Base-by-base conservation (phyloP, 2,797 vertebrate species). In the Rhinophrynus dorsalis region DNA sequence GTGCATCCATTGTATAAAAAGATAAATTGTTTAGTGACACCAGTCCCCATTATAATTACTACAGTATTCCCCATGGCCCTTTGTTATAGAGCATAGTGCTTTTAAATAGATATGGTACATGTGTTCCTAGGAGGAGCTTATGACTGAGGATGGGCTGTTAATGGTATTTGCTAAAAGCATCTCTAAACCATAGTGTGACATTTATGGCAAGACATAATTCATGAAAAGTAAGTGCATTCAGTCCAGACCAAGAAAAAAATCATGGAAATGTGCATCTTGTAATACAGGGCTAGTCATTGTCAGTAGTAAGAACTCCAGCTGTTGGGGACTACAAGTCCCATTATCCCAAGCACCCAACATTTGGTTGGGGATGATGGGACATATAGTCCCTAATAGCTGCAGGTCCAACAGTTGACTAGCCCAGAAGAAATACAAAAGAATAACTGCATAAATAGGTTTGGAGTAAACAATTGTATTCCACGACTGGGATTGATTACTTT, bases 1-100 rank as follows among this genome's bases (percentile, higher is more conserved):
- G 72, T 74, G 69, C 75, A 80, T 75, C 32, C 75, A 71, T 80
- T 82, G 77, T 67, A 82, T n/a, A 80, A 47, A 59, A 81, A 76
- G 80, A 83, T 77, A 76, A 81, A 85, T 84, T 67, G 75, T 58
- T 73, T 69, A 27, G 75, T 77, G 79, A 69, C 71, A 72, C 51
- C 71, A 29, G 71, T 2, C 68, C 81, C 78, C 74, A 71, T 79
- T 81, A 77, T 76, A 78, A 79, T 84, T 77, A 77, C 27, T 62
- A 32, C 23, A 78, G 45, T 70, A 24, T 68, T 52, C 42, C 74
- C 21, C 40, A 9, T 17, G 40, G 61, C 18, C 10, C 67, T 67
- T 48, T 29, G 70, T 12, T 42, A 59, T 0, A 11, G 5, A 73
- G 76, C 73, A 76, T 37, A 3, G 24, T 20, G 51, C 45, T 38